These are phyloP conservation scores for Neuroscelio doddi DNA, from an alignment of 2,888 invertebrate genomes.

Conservation along the genomic window DNA sequence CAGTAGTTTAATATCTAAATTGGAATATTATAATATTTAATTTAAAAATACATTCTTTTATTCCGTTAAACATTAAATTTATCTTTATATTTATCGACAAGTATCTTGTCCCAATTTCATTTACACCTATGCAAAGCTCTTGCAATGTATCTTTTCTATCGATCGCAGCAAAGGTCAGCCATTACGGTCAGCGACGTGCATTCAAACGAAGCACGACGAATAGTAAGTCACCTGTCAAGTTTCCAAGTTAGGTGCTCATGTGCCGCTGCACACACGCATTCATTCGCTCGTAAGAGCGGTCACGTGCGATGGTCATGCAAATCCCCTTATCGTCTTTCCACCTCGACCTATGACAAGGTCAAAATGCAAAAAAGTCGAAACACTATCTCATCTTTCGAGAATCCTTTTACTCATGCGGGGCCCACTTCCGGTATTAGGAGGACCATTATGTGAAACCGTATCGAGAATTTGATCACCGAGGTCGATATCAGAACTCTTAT, in stretches of 20 bases:
- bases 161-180: constrained; percentile 29
- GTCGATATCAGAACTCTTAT: too few species aligned
- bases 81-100: too few species aligned
- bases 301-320: constrained; percentile 31
- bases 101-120: too few species aligned
- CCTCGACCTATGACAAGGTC: constrained; percentile 37
- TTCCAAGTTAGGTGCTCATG: constrained; percentile 15
- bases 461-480: constrained; percentile 11
- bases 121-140: not conserved
- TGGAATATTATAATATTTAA: too few species aligned
- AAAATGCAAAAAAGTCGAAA: constrained; percentile 11
- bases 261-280: constrained; percentile 9
- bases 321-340: constrained; percentile 34
- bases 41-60: too few species aligned
- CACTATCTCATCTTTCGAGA: constrained; percentile 17
- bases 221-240: constrained; percentile 16
- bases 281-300: constrained; percentile 15
- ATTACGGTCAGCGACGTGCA: constrained; percentile 31
- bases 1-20: not conserved
- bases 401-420: too few species aligned
- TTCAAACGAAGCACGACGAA: constrained; percentile 27
- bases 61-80: too few species aligned
- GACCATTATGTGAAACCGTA: constrained; percentile 14
- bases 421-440: constrained; percentile 13
- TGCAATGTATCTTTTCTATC: constrained; percentile 25